Evolutionary conservation across 2,888 invertebrate genomes (phyloP).

Genomic region (Hyposoter didymator): DNA sequence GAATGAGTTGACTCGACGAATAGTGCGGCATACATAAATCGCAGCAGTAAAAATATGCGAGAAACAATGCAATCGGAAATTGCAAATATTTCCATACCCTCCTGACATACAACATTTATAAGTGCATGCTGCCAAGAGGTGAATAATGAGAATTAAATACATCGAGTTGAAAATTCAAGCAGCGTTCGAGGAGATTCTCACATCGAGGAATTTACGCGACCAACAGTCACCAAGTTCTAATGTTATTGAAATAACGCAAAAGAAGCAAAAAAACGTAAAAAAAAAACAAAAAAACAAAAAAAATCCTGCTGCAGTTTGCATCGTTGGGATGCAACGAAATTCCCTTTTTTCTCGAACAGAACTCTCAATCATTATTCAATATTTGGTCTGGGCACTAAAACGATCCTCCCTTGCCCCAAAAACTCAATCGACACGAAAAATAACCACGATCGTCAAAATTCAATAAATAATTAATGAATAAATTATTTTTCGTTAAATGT

Average conservation of each 20-base stretch:
- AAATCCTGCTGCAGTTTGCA: no score
- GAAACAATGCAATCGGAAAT: conserved; percentile 40
- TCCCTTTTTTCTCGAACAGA: no score
- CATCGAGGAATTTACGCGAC: conserved; percentile 49
- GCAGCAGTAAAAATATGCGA: conserved; percentile 16
- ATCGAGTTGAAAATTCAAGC: conserved; percentile 25
- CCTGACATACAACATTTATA: neutral
- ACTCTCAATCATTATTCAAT: no score
- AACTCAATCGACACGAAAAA: no score
- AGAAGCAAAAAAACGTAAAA: neutral
- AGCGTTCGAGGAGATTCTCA: conserved; percentile 38
- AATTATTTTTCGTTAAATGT: no score
- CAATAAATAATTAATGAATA: no score
- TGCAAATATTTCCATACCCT: conserved; percentile 12
- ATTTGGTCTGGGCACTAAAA: no score
- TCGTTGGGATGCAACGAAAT: no score
- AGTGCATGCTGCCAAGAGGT: neutral
- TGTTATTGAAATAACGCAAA: neutral
- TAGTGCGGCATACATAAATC: neutral
- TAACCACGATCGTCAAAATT: no score
- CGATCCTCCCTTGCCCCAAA: no score
- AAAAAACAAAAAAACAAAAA: no score
- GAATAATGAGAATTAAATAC: conserved; percentile 11
- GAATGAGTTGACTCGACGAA: neutral
- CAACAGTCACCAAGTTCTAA: conserved; percentile 24